A percentile compares a stretch with the other conserved stretches of the same genome.
phyloP scores from a whole-genome alignment of 2,113 vertebrate species.

The Rhea americana region DNA sequence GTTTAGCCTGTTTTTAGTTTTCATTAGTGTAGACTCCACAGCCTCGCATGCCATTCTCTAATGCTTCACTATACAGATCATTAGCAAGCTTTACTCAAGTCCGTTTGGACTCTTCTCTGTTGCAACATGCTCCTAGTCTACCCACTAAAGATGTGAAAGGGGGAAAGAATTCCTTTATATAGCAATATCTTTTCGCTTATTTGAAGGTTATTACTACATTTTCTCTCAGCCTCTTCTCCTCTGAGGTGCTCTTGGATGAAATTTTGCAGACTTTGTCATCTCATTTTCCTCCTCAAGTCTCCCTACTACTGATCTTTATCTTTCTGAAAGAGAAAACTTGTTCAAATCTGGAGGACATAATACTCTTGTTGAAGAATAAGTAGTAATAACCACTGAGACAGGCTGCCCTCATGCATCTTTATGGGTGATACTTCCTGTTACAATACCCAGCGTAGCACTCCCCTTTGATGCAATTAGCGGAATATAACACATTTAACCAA shows the following conservation, averaged over 20 bases:
- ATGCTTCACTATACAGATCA: not conserved
- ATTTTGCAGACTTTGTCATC: not conserved
- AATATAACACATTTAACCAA: fast-evolving
- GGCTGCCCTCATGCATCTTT: not conserved
- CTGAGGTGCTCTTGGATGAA: not conserved
- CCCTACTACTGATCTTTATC: not conserved
- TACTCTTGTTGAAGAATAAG: not conserved
- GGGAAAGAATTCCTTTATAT: not conserved
- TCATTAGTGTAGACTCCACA: not conserved
- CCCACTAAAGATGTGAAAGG: not conserved
- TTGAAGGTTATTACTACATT: not conserved
- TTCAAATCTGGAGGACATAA: not conserved
- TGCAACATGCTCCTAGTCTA: not conserved
- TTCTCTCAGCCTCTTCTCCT: not conserved
- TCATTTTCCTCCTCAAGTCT: not conserved
- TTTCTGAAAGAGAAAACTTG: not conserved
- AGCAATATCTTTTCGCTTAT: not conserved
- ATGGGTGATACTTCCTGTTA: not conserved
- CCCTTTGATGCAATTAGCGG: not conserved
- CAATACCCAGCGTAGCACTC: not conserved
- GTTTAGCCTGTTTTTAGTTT: not conserved
- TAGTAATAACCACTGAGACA: not conserved
- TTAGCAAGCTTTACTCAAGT: not conserved
- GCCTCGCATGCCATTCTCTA: fast-evolving
- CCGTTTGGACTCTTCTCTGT: not conserved